These are phyloP conservation scores for Myiotriccus ornatus DNA, from an alignment of 2,797 vertebrate genomes.

Conservation along the genomic window DNA sequence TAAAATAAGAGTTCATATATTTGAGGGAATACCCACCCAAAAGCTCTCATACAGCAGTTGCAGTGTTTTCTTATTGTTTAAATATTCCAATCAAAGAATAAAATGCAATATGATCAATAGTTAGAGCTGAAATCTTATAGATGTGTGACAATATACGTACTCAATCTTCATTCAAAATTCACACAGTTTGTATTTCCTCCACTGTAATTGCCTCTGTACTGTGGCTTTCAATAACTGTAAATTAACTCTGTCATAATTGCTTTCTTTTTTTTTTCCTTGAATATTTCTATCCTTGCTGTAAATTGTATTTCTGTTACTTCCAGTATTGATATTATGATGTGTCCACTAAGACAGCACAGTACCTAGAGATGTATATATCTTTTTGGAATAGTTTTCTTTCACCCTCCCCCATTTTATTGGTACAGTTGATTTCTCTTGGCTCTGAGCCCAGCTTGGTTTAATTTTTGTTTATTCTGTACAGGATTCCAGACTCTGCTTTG, in stretches of 20 bases:
- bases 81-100: not conserved
- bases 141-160: conserved; percentile 35
- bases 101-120: conserved; percentile 46
- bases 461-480: conserved; percentile 57
- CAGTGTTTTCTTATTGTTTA: conserved; percentile 50
- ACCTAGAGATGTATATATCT: not conserved
- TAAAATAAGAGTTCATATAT: conserved; percentile 55
- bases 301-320: conserved; percentile 1
- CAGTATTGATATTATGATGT: not conserved
- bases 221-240: conserved; percentile 28
- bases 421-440: conserved; percentile 2
- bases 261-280: not conserved
- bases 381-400: conserved; percentile 16
- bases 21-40: conserved; percentile 38
- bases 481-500: conserved; percentile 14
- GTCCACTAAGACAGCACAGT: not conserved
- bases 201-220: conserved; percentile 9
- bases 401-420: not conserved
- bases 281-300: conserved; percentile 19
- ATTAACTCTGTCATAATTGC: conserved; percentile 48
- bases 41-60: conserved; percentile 13
- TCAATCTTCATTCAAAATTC: conserved; percentile 48
- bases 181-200: conserved; percentile 29
- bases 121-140: conserved; percentile 1
- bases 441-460: conserved; percentile 42